A percentile compares a stretch with the other conserved stretches of the same genome.
phyloP scores from a whole-genome alignment of 1,140 invertebrate genomes.

The Saccostrea cuccullata region DNA sequence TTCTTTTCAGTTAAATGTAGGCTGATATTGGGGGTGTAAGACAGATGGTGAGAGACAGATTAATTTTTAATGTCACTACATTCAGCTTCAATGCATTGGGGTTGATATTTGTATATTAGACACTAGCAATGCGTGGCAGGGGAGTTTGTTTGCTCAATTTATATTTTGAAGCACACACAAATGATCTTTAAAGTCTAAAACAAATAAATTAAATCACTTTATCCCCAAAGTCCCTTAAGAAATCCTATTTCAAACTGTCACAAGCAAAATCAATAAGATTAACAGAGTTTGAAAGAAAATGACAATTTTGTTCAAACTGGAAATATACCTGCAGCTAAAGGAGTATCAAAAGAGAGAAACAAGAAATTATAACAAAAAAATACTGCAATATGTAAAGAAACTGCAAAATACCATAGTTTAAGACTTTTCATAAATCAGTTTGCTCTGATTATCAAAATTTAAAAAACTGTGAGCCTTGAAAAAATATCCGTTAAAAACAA shows the following conservation, averaged over 20 bases:
- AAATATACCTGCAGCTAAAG: neutral
- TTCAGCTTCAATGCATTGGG: too few relatives aligned
- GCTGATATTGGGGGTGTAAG: neutral
- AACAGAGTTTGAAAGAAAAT: neutral
- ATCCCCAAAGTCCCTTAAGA: neutral
- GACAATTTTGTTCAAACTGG: neutral
- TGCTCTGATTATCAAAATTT: too few relatives aligned
- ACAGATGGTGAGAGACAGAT: too few relatives aligned
- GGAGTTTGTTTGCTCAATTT: slow-evolving; percentile 16
- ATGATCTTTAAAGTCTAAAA: neutral
- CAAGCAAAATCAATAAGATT: slow-evolving; percentile 17
- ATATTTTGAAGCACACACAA: neutral
- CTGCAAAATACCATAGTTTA: neutral
- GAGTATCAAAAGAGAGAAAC: neutral
- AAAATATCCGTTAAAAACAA: too few relatives aligned
- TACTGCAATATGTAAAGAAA: neutral
- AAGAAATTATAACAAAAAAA: neutral
- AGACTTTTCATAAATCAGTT: neutral
- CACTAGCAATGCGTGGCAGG: neutral
- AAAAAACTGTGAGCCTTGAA: too few relatives aligned
- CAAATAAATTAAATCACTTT: slow-evolving; percentile 8
- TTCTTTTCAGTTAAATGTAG: too few relatives aligned
- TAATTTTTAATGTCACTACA: too few relatives aligned
- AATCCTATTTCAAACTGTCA: neutral
- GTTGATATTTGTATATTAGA: slow-evolving; percentile 1